Evolutionary conservation across 2,888 invertebrate genomes (phyloP), one percentile per base, ranked within the genome.

Genomic region (Chymomyza caudatula): DNA sequence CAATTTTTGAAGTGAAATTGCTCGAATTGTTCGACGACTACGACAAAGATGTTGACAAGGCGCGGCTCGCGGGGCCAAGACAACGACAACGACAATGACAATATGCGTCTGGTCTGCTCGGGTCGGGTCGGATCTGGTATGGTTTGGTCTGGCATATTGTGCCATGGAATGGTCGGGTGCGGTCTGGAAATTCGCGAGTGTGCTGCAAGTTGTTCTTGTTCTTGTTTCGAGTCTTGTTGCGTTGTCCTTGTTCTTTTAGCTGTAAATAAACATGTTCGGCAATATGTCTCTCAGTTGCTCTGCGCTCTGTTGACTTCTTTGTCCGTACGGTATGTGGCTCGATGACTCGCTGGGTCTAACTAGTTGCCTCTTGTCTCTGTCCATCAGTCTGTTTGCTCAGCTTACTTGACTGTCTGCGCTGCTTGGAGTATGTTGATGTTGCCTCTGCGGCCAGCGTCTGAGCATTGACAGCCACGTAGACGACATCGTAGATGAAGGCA

Each of bases 1-100:
- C 85, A 84, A 80, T 86, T 84, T 82, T 86, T 74, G 65, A 81
- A 81, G 82, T 84, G 85, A 80, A 86, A 82, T 86, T 84, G 76
- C 78, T 84, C 65, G 76, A 84, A 82, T 82, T 84, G 73, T 81
- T 84, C 73, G 81, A 71, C 77, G 83, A 51, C 71, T 44, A 15
- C 43, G 43, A 56, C 19, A 5, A 11, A 23, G 17, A 54, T 17
- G 23, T 25, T 8, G 23, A n/a, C 22, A 19, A 47, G 44, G n/a
- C n/a, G 44, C 15, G 44, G 6, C 2, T 11, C 29, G 29, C 29
- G 29, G 29, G 52, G 22, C 52, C 52, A 60, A 20, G 55, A 63
- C 69, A 56, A 69, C 66, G 55, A 63, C 69, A 56, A 69, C 66
- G 67, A 55, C 67, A 67, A 65, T 69, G 73, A 61, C 65, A 73